phyloP scores from a whole-genome alignment of 2,113 vertebrate genomes.

The Cyprinodon tularosa region DNA sequence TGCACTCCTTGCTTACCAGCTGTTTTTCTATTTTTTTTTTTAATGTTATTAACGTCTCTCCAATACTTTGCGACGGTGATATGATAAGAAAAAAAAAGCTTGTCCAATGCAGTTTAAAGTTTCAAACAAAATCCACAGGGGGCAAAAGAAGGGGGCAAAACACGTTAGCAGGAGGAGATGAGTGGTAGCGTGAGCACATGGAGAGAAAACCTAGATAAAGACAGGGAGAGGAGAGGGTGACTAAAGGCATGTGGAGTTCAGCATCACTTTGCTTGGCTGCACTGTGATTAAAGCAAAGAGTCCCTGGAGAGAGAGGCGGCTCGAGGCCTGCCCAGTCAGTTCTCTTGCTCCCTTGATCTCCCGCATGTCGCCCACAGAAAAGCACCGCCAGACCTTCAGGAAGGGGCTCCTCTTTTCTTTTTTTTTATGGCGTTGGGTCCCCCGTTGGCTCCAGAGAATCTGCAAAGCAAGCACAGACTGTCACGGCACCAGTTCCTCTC shows the following conservation, averaged over 20 bases:
- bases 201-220: conserved; percentile 39
- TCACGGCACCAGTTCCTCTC: conserved; percentile 53
- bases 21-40: conserved; percentile 33
- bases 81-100: conserved; percentile 19
- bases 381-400: conserved; percentile 62
- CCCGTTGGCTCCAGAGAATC: conserved; percentile 63
- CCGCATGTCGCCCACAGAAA: conserved; percentile 72
- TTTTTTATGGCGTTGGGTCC: conserved; percentile 55
- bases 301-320: conserved; percentile 70
- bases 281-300: conserved; percentile 75
- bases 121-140: conserved; percentile 33
- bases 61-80: conserved; percentile 18
- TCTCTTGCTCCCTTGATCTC: conserved; percentile 77
- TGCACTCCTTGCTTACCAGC: conserved; percentile 25
- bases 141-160: conserved; percentile 19
- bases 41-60: conserved; percentile 34
- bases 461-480: conserved; percentile 72
- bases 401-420: conserved; percentile 40
- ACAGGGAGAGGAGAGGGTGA: conserved; percentile 55
- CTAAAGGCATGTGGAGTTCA: conserved; percentile 76
- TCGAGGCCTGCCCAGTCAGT: conserved; percentile 72
- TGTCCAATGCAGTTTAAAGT: conserved; percentile 31
- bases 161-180: conserved; percentile 13
- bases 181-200: conserved; percentile 20
- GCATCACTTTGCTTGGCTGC: conserved; percentile 76